These are phyloP conservation scores for Cantharis rustica DNA, from an alignment of 2,888 invertebrate genomes.

Conservation along the genomic window DNA sequence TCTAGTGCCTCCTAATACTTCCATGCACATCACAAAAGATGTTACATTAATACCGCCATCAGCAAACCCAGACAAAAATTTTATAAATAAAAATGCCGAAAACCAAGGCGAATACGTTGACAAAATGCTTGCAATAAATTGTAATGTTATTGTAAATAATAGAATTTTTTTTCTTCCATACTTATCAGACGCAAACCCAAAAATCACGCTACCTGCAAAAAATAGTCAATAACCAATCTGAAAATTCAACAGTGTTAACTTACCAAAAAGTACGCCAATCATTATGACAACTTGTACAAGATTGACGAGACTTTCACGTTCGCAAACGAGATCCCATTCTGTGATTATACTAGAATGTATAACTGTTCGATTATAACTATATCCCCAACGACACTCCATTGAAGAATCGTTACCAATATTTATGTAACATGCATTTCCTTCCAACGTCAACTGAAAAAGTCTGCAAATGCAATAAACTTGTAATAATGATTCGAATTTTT, in stretches of 20 bases:
- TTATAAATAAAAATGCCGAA: conserved; percentile 59
- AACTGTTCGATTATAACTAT: conserved; percentile 61
- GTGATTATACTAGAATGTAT: conserved; percentile 68
- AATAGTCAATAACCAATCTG: background rate
- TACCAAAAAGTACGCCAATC: conserved; percentile 65
- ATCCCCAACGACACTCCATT: conserved; percentile 45
- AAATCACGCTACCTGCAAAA: conserved; percentile 59
- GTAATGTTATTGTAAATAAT: conserved; percentile 61
- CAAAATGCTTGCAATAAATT: conserved; percentile 59
- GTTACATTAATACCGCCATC: conserved; percentile 68
- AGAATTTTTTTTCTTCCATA: conserved; percentile 65
- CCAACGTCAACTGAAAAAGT: background rate
- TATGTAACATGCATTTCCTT: background rate
- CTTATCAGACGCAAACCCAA: conserved; percentile 66
- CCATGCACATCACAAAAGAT: conserved; percentile 70
- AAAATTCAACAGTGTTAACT: background rate
- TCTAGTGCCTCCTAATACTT: conserved; percentile 66
- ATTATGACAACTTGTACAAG: conserved; percentile 66
- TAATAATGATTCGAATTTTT: background rate
- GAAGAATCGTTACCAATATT: background rate
- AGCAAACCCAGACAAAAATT: conserved; percentile 64
- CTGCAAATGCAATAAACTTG: background rate
- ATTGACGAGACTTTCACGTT: conserved; percentile 61
- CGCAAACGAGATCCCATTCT: conserved; percentile 70
- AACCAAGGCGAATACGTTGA: conserved; percentile 61